phyloP scores from a whole-genome alignment of 2,797 vertebrate genomes.

The Trachurus trachurus region DNA sequence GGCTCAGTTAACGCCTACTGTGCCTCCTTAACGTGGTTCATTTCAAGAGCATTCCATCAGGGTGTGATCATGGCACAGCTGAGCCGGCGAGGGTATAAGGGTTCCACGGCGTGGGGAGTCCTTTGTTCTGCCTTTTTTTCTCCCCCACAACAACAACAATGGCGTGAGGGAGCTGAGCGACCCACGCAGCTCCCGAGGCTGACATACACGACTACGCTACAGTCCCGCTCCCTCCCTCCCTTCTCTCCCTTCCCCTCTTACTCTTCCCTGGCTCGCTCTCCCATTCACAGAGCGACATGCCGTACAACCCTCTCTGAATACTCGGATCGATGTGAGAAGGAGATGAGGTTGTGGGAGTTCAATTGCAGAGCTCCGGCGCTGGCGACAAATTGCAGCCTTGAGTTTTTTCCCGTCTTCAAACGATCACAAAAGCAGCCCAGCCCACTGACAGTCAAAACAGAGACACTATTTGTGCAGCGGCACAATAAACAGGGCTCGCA shows the following conservation, averaged over 20 bases:
- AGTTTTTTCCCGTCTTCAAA: conserved; percentile 60
- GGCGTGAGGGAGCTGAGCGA: conserved; percentile 77
- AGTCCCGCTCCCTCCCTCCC: conserved; percentile 57
- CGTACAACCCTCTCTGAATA: conserved; percentile 79
- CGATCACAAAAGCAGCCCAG: conserved; percentile 54
- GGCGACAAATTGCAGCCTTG: conserved; percentile 58
- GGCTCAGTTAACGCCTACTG: conserved; percentile 69
- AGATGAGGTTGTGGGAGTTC: conserved; percentile 76
- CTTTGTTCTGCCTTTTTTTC: conserved; percentile 77
- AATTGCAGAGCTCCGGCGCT: conserved; percentile 55
- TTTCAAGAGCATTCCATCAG: conserved; percentile 78
- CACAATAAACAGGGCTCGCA: conserved; percentile 60
- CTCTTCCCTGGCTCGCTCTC: conserved; percentile 64
- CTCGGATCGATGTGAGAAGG: conserved; percentile 73
- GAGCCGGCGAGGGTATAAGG: conserved; percentile 63
- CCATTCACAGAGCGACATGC: conserved; percentile 78
- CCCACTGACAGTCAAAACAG: conserved; percentile 58
- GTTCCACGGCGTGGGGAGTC: conserved; percentile 74
- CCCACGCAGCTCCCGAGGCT: conserved; percentile 79
- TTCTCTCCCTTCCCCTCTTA: conserved; percentile 64
- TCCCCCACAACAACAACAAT: conserved; percentile 75
- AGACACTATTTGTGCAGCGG: conserved; percentile 45
- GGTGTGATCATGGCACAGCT: conserved; percentile 72
- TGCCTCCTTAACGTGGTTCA: conserved; percentile 68
- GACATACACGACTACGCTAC: conserved; percentile 78